These are phyloP conservation scores for Xenopus borealis DNA, from an alignment of 2,113 vertebrate genomes.

Conservation along the genomic window DNA sequence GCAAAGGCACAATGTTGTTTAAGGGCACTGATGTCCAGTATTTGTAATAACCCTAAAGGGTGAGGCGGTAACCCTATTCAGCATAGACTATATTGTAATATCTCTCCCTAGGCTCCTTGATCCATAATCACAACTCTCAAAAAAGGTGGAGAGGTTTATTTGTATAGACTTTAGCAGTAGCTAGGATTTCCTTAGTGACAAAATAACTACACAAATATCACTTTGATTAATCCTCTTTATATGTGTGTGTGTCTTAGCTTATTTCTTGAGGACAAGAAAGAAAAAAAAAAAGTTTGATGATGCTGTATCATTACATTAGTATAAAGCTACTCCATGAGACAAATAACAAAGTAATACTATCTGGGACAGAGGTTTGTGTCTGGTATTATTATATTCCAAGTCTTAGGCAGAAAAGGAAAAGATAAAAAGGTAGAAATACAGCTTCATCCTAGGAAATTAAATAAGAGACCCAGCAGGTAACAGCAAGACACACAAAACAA, in stretches of 20 bases:
- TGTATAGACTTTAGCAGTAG: too few relatives aligned
- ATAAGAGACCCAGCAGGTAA: slow-evolving; percentile 50
- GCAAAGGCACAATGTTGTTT: too few relatives aligned
- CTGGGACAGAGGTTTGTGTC: background rate
- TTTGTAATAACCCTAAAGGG: too few relatives aligned
- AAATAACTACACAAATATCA: too few relatives aligned
- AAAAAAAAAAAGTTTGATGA: too few relatives aligned
- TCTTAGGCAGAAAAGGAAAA: slow-evolving; percentile 7
- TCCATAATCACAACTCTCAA: too few relatives aligned
- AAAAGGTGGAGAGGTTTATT: too few relatives aligned
- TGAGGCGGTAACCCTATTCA: too few relatives aligned
- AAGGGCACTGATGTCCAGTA: too few relatives aligned
- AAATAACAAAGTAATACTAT: background rate
- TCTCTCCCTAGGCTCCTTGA: too few relatives aligned
- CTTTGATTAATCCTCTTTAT: background rate
- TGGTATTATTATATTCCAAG: slow-evolving; percentile 4
- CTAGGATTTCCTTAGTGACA: too few relatives aligned
- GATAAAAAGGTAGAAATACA: slow-evolving; percentile 48
- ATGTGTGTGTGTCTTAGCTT: background rate
- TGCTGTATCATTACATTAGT: background rate
- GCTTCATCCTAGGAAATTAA: slow-evolving; percentile 55
- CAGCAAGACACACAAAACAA: slow-evolving; percentile 61
- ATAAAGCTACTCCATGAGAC: background rate
- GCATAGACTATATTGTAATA: too few relatives aligned
- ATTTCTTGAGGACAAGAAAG: background rate